Evolutionary conservation across 53 echinoderm and acorn worm species (phyloP).

Genomic region (Echinometra lucunter): DNA sequence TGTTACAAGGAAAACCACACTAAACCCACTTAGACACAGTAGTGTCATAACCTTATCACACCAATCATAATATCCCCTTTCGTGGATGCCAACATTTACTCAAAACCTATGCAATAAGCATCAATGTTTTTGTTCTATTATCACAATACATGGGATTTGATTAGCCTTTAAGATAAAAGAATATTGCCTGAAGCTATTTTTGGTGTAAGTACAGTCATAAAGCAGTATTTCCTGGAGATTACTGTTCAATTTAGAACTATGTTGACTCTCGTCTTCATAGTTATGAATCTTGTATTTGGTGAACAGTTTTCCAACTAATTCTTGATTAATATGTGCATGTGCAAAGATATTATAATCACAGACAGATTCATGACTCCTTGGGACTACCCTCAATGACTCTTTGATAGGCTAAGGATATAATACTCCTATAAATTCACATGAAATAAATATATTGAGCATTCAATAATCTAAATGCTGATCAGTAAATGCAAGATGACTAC

Average conservation of each 20-base stretch:
- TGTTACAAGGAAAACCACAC: neutral
- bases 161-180: neutral
- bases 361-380: too few relatives aligned
- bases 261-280: neutral
- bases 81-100: neutral
- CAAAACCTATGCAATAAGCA: too few relatives aligned
- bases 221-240: neutral
- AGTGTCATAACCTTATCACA: slow-evolving; percentile 4
- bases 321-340: too few relatives aligned
- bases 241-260: neutral
- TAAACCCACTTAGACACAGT: neutral
- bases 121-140: neutral
- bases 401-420: too few relatives aligned
- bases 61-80: neutral
- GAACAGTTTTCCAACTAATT: too few relatives aligned
- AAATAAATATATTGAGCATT: too few relatives aligned
- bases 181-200: neutral
- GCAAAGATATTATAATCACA: too few relatives aligned
- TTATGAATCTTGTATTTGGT: neutral
- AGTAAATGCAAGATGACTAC: too few relatives aligned
- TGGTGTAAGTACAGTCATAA: neutral
- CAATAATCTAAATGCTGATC: too few relatives aligned
- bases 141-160: neutral
- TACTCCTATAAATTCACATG: too few relatives aligned
- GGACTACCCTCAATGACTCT: too few relatives aligned